Evolutionary conservation across 2,113 vertebrate species (phyloP).

Genomic region (Sclerurus mexicanus): DNA sequence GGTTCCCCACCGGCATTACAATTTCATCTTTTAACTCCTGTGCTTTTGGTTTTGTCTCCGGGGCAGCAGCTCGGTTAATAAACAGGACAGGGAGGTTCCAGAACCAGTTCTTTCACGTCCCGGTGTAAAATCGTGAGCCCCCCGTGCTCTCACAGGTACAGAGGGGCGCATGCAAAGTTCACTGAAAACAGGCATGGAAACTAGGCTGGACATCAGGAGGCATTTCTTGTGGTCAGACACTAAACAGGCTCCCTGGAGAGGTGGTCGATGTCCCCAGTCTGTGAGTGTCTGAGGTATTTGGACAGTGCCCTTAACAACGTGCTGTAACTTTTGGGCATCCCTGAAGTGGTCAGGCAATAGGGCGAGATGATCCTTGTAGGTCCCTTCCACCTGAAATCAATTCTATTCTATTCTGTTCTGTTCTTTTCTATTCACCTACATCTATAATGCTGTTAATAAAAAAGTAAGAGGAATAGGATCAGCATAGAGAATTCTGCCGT

Average conservation of each 20-base stretch:
- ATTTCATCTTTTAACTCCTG: background rate
- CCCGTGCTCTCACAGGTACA: fast-evolving
- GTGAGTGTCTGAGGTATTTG: background rate
- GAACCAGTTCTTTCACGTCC: background rate
- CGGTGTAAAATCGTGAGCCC: background rate
- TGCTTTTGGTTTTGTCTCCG: background rate
- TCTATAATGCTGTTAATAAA: background rate
- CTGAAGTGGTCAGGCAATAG: background rate
- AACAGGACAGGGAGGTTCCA: too few species aligned
- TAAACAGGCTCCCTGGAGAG: background rate
- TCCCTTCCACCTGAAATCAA: background rate
- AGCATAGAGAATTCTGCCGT: background rate
- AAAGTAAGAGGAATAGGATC: background rate
- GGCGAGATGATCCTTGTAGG: background rate
- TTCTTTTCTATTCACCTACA: background rate
- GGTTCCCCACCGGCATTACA: background rate
- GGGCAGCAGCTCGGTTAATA: background rate
- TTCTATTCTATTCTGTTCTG: background rate
- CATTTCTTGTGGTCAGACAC: background rate
- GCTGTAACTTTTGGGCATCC: background rate
- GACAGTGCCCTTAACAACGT: background rate
- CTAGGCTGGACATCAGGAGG: background rate
- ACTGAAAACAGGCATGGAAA: background rate
- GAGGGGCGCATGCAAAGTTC: background rate
- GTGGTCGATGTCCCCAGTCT: background rate